Base-by-base conservation (phyloP, 2,113 vertebrate species). In the Rhinopomastus cyanomelas region DNA sequence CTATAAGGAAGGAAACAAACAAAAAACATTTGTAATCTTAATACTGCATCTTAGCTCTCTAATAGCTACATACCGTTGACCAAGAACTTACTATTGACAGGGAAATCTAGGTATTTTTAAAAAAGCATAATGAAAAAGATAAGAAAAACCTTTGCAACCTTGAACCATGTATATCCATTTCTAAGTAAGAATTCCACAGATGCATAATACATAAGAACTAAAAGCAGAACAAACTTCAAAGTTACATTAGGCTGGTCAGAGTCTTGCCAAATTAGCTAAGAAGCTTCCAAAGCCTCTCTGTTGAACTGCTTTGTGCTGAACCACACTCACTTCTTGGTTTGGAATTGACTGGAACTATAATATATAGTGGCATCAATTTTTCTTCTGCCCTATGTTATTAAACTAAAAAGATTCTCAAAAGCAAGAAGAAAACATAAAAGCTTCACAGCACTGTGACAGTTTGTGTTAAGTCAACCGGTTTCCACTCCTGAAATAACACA, bases 1-100 rank as follows among this genome's bases (percentile, higher is more conserved):
- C 99, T 99, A 90, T 9, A 74, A 44, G 3, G 52, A 77, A 83
- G 81, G 11, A 57, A 69, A 83, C 14, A 61, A 51, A 5, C 4
- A 44, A 17, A 56, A 61, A 34, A 1, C 12, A 53, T 79, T 62
- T 61, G 29, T 46, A 3, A 66, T 21, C 14, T 76, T 21, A 25
- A 5, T 13, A 34, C 12, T 59, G 4, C 37, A 64, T 52, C 20
- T 56, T 60, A 46, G 34, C 66, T 36, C 32, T 64, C 2, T 20
- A 67, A 83, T 4, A 91, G 29, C 34, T 67, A 34, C 46, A 65
- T 46, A 74, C 16, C 80, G 23, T n/a, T 75, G 39, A 68, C 15
- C 66, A 65, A 75, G 39, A 66, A 88, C 5, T 5, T 23, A 76
- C 8, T 69, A 36, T 1, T 52, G 17, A 48, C 66, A 82, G 19